A percentile compares a stretch with the other conserved stretches of the same genome.
phyloP scores from a whole-genome alignment of 1,140 invertebrate genomes.

The Aphelenchoides fujianensis region DNA sequence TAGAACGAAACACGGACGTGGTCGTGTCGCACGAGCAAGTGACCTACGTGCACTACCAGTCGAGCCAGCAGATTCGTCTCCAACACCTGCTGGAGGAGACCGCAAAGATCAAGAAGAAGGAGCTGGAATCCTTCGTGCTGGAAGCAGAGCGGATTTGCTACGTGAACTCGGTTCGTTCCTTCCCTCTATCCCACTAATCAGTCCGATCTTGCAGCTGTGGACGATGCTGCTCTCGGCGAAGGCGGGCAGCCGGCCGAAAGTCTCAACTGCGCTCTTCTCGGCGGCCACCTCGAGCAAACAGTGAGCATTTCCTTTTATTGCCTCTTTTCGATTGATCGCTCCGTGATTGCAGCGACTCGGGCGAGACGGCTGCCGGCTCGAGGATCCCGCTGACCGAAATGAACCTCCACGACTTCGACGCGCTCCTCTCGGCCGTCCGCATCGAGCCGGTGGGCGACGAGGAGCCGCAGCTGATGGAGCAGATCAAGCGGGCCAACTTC shows the following conservation, averaged over 20 bases:
- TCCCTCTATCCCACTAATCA: neutral
- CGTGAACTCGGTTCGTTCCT: constrained; percentile 32
- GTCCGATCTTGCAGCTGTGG: constrained; percentile 41
- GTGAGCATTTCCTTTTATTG: constrained; percentile 7
- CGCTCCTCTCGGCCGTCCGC: constrained; percentile 25
- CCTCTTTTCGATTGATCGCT: neutral
- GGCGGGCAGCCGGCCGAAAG: constrained; percentile 21
- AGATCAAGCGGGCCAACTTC: constrained; percentile 33
- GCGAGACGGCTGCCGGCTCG: neutral
- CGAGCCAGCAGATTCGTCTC: constrained; percentile 38
- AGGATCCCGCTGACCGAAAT: constrained; percentile 23
- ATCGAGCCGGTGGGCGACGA: constrained; percentile 37
- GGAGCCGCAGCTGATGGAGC: constrained; percentile 25
- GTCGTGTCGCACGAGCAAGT: constrained; percentile 47
- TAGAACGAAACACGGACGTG: constrained; percentile 2
- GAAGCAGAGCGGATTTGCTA: constrained; percentile 52
- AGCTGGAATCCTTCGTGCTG: constrained; percentile 31
- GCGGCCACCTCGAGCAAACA: constrained; percentile 27
- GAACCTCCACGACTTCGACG: constrained; percentile 40
- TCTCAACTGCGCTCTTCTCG: constrained; percentile 29
- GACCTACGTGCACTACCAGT: constrained; percentile 54
- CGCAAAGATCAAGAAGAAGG: constrained; percentile 26
- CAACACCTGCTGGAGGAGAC: constrained; percentile 50
- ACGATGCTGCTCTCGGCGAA: constrained; percentile 44
- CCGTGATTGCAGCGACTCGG: no score